phyloP scores from a whole-genome alignment of 2,113 vertebrate species.

The Agapornis roseicollis region DNA sequence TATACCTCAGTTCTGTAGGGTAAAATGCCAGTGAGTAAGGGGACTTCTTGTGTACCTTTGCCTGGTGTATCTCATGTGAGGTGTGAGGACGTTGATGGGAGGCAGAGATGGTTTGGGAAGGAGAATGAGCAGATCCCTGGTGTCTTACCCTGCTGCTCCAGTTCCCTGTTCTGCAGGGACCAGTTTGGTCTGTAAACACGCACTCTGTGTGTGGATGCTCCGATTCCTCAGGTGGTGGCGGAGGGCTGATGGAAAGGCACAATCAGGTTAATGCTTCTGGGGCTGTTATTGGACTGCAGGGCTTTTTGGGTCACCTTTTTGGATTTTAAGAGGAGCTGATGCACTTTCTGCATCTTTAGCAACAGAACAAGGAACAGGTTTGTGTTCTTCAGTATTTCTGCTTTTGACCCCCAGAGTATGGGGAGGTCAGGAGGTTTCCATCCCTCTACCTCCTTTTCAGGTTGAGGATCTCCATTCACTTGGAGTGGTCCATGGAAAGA shows the following conservation, averaged over 20 bases:
- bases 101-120: not conserved
- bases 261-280: not conserved
- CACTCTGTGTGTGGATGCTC: fast-evolving
- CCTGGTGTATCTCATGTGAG: not conserved
- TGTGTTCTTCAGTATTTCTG: not conserved
- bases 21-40: not conserved
- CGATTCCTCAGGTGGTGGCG: not conserved
- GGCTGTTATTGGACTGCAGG: not conserved
- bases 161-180: not conserved
- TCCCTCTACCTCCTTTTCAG: not conserved
- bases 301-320: not conserved
- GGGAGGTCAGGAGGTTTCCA: not conserved
- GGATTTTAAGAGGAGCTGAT: not conserved
- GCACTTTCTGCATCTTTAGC: not conserved
- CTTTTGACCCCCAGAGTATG: not conserved
- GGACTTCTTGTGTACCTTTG: not conserved
- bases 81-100: fast-evolving
- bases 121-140: not conserved
- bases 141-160: not conserved
- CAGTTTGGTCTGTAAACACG: fast-evolving
- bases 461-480: not conserved
- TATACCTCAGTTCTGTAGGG: not conserved
- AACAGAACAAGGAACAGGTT: not conserved
- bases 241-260: not conserved
- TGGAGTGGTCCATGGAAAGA: not conserved